Conservation (phyloP, 2,797 vertebrate species). For the Parauchenoglanis punctatus region DNA sequence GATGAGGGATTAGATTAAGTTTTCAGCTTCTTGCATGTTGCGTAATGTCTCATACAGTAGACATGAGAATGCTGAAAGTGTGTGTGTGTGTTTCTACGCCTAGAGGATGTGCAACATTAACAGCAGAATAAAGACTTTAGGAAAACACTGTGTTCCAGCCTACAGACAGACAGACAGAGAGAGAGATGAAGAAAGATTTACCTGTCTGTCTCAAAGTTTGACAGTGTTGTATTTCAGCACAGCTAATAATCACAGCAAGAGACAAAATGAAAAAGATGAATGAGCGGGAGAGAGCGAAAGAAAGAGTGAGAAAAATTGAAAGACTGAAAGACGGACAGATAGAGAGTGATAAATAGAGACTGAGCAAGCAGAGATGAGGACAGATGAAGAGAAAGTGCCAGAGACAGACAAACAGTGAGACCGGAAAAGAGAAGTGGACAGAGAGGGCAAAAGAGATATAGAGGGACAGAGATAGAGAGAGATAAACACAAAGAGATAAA, state of each 20-base stretch:
- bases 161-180: slow-evolving; percentile 19
- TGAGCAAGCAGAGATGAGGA: neutral
- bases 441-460: neutral
- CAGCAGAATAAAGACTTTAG: slow-evolving; percentile 80
- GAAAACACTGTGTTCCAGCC: slow-evolving; percentile 69
- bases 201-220: neutral
- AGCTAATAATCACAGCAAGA: slow-evolving; percentile 13
- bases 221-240: neutral
- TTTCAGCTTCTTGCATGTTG: slow-evolving; percentile 49
- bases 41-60: slow-evolving; percentile 82
- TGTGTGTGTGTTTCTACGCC: slow-evolving; percentile 58
- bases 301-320: neutral
- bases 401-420: neutral
- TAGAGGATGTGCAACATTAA: slow-evolving; percentile 79
- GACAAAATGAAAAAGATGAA: neutral
- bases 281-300: neutral
- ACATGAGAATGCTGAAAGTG: slow-evolving; percentile 77
- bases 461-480: neutral
- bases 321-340: neutral
- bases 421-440: too few species aligned
- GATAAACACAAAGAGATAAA: neutral
- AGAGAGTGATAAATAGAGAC: neutral
- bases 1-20: neutral
- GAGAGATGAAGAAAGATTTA: neutral
- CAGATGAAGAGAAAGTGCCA: neutral